phyloP scores from a whole-genome alignment of 2,113 vertebrate species.

The Seriola quinqueradiata region DNA sequence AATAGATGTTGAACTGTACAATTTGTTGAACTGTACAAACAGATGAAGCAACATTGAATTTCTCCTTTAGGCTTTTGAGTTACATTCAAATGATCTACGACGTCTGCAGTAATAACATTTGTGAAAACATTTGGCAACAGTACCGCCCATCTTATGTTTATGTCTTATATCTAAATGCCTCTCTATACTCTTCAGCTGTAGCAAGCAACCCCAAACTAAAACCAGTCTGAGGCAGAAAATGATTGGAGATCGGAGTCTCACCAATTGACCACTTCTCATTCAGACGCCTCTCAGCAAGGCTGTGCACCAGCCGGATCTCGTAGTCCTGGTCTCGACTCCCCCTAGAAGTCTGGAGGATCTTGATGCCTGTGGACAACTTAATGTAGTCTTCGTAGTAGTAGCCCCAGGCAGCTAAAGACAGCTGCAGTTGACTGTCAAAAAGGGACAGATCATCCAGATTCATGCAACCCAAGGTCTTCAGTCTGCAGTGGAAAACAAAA shows the following conservation, averaged over 20 bases:
- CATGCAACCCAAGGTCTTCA: conserved; percentile 84
- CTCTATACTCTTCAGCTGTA: conserved; percentile 4
- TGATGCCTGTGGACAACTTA: conserved; percentile 84
- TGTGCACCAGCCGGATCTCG: conserved; percentile 86
- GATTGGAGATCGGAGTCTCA: conserved; percentile 58
- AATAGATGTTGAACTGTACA: not conserved
- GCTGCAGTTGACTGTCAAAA: conserved; percentile 85
- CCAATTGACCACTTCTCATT: conserved; percentile 89
- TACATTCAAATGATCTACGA: conserved; percentile 17
- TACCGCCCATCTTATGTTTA: not conserved
- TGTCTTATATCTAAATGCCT: not conserved
- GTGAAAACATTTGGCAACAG: conserved; percentile 22
- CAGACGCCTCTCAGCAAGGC: conserved; percentile 84
- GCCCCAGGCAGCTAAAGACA: conserved; percentile 85
- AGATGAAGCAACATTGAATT: conserved; percentile 23
- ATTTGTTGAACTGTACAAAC: not conserved
- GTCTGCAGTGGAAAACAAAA: conserved; percentile 66
- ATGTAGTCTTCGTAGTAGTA: conserved; percentile 88
- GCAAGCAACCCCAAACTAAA: not conserved
- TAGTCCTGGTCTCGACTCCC: conserved; percentile 85
- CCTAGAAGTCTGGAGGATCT: conserved; percentile 83
- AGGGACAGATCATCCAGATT: conserved; percentile 86
- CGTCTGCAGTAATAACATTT: conserved; percentile 3
- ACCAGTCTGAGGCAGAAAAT: not conserved
- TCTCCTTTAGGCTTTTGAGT: conserved; percentile 23